Percentiles rank a stretch among this genome's conserved stretches.
These are phyloP conservation scores for Chiropotes sagulatus DNA, from an alignment of 2,797 vertebrate genomes.

Conservation along the genomic window DNA sequence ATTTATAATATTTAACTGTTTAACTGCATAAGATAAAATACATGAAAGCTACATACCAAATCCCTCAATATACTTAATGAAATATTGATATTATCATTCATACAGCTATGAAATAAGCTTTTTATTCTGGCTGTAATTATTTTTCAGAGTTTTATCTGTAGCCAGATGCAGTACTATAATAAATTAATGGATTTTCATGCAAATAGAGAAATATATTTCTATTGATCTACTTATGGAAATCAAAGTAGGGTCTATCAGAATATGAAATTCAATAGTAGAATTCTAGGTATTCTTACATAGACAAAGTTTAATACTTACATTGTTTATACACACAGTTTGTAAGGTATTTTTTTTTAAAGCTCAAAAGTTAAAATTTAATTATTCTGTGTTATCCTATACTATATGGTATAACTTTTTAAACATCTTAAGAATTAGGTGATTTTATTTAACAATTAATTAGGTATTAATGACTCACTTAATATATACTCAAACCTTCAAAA, in stretches of 20 bases:
- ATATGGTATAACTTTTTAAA: not conserved
- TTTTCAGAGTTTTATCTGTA: slow-evolving; percentile 7
- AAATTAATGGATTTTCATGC: not conserved
- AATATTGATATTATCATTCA: not conserved
- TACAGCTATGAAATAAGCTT: not conserved
- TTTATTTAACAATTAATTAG: not conserved
- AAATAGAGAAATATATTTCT: slow-evolving; percentile 41
- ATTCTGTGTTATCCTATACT: not conserved
- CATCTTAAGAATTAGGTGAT: not conserved
- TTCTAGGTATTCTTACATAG: not conserved
- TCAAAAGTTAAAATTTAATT: not conserved
- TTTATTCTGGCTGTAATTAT: not conserved
- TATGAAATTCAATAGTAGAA: not conserved
- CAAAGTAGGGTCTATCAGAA: not conserved
- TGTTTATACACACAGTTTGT: not conserved
- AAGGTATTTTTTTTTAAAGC: not conserved
- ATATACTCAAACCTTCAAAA: not conserved
- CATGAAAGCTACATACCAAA: not conserved
- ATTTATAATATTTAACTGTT: slow-evolving; percentile 18
- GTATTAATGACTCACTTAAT: not conserved
- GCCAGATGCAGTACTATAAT: not conserved
- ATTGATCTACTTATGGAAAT: not conserved
- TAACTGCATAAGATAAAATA: not conserved
- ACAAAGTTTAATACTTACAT: slow-evolving; percentile 27
- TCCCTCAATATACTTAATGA: not conserved